Evolutionary conservation across 2,888 invertebrate species (phyloP).

Genomic region (Tenodera sinensis): DNA sequence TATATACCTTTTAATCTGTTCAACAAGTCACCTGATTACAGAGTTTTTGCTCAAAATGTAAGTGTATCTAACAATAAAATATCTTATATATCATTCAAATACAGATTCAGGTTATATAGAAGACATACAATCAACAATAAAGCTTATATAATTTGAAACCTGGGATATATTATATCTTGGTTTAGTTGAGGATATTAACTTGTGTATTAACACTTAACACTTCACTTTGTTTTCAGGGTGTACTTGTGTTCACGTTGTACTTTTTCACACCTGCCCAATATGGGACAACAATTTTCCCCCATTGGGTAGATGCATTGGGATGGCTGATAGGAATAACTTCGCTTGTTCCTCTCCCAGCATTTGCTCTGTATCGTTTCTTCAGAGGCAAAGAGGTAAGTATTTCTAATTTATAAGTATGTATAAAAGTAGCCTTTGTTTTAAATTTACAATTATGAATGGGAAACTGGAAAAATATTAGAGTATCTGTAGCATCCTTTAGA

Average conservation of each 20-base stretch:
- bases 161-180: no score
- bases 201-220: neutral
- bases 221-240: conserved; percentile 37
- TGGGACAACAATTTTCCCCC: conserved; percentile 63
- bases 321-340: conserved; percentile 70
- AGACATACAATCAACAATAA: no score
- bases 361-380: conserved; percentile 51
- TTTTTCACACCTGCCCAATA: conserved; percentile 63
- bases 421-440: neutral
- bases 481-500: no score
- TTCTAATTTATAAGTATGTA: neutral
- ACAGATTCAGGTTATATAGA: no score
- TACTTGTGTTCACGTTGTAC: conserved; percentile 68
- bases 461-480: no score
- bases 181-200: neutral
- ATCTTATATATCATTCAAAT: no score
- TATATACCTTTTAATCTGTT: no score
- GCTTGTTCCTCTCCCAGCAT: conserved; percentile 63
- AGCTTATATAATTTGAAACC: no score
- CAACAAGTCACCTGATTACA: no score
- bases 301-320: conserved; percentile 67
- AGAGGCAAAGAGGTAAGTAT: conserved; percentile 46
- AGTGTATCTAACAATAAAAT: no score
- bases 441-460: no score
- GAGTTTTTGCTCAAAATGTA: no score